These are phyloP conservation scores for Bugula neritina DNA, from an alignment of 2,888 invertebrate genomes.

Conservation along the genomic window DNA sequence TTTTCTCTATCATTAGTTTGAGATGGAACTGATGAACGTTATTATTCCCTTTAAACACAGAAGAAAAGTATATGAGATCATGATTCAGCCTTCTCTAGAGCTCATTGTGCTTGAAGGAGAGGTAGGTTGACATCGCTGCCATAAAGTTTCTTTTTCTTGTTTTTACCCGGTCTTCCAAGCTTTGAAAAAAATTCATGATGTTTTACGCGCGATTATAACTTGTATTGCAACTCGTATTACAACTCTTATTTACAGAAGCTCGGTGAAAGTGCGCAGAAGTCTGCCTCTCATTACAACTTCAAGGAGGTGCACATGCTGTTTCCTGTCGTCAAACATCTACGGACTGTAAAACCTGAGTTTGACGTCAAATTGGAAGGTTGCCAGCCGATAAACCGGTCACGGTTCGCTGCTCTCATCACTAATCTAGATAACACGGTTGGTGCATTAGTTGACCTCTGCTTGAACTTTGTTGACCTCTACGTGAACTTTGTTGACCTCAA, in stretches of 20 bases:
- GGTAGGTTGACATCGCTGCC: slow-evolving; percentile 55
- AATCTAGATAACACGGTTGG: slow-evolving; percentile 69
- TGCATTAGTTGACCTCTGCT: slow-evolving; percentile 33
- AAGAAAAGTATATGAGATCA: slow-evolving; percentile 73
- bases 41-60: slow-evolving; percentile 76
- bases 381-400: slow-evolving; percentile 59
- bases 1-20: too few species aligned
- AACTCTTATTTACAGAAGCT: slow-evolving; percentile 58
- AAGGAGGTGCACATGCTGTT: slow-evolving; percentile 73
- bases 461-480: not conserved
- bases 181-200: too few species aligned
- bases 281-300: slow-evolving; percentile 72
- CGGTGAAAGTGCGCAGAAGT: slow-evolving; percentile 68
- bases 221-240: too few species aligned
- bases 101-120: slow-evolving; percentile 80
- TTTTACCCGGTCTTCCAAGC: too few species aligned
- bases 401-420: slow-evolving; percentile 68
- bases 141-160: not conserved
- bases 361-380: slow-evolving; percentile 67
- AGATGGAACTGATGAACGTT: slow-evolving; percentile 73
- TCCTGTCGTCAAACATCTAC: slow-evolving; percentile 73
- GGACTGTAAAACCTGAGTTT: slow-evolving; percentile 71
- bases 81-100: slow-evolving; percentile 78
- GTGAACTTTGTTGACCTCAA: too few species aligned
- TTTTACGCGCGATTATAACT: too few species aligned